phyloP scores from a whole-genome alignment of 2,888 invertebrate species.

The Helobdella robusta region DNA sequence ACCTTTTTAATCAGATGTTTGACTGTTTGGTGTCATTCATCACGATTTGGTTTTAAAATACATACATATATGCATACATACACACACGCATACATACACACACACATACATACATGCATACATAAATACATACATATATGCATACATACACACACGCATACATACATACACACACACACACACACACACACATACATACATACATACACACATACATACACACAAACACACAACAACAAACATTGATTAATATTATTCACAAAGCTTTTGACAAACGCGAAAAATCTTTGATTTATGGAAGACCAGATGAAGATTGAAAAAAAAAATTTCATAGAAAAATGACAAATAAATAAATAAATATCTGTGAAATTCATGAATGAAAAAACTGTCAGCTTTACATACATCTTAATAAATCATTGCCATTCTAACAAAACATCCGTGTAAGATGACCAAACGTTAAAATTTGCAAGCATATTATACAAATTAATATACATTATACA shows the following conservation, averaged over 20 bases:
- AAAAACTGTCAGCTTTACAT: too few relatives aligned
- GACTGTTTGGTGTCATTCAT: too few relatives aligned
- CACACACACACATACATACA: conserved; percentile 3
- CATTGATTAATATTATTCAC: neutral
- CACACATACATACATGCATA: conserved; percentile 3
- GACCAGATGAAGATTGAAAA: neutral
- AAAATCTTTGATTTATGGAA: neutral
- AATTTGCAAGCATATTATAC: too few relatives aligned
- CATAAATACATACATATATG: neutral
- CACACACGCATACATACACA: conserved; percentile 3
- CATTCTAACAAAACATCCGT: too few relatives aligned
- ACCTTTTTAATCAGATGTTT: too few relatives aligned
- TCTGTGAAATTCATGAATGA: too few relatives aligned
- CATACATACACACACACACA: conserved; percentile 3
- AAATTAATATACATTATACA: too few relatives aligned
- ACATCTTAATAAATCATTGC: too few relatives aligned
- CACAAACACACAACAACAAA: neutral
- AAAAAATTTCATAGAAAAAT: too few relatives aligned
- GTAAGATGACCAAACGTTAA: too few relatives aligned
- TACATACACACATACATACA: conserved; percentile 2
- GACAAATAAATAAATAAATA: too few relatives aligned
- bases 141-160: conserved; percentile 3
- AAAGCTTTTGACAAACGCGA: neutral
- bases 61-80: conserved; percentile 2
- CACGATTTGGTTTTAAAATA: too few relatives aligned